Evolutionary conservation across 2,888 invertebrate species (phyloP).

Genomic region (Diarsia brunnea): DNA sequence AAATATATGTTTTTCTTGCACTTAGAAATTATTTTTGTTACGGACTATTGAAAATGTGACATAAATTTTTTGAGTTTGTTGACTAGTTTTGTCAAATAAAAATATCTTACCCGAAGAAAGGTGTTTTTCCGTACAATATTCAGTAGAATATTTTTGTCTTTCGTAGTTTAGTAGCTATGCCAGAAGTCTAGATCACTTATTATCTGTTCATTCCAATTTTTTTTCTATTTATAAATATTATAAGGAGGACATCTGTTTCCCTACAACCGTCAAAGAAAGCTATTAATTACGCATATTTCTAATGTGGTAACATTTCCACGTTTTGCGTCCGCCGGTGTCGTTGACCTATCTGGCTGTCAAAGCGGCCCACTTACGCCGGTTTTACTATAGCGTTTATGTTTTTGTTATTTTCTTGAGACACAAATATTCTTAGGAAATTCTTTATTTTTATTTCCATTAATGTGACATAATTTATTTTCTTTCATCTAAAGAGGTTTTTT

Average conservation of each 20-base stretch:
- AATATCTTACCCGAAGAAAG: not conserved
- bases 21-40: constrained; percentile 19
- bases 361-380: constrained; percentile 37
- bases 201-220: not conserved
- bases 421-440: constrained; percentile 25
- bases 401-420: constrained; percentile 36
- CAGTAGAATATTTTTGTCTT: not conserved
- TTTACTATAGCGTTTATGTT: constrained; percentile 38
- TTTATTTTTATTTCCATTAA: constrained; percentile 14
- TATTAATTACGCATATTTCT: constrained; percentile 41
- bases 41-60: constrained; percentile 23
- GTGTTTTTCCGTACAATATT: not conserved
- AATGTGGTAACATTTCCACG: constrained; percentile 52
- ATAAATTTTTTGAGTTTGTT: constrained; percentile 17
- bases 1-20: constrained; percentile 34
- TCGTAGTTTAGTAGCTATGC: not conserved
- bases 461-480: constrained; percentile 18
- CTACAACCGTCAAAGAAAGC: constrained; percentile 31
- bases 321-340: constrained; percentile 57
- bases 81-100: not conserved
- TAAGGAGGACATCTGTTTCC: constrained; percentile 7
- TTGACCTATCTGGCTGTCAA: constrained; percentile 65
- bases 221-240: not conserved
- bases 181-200: not conserved
- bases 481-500: not conserved